These are phyloP conservation scores for Brachionus calyciflorus DNA, from an alignment of 1,140 invertebrate genomes.

Conservation along the genomic window DNA sequence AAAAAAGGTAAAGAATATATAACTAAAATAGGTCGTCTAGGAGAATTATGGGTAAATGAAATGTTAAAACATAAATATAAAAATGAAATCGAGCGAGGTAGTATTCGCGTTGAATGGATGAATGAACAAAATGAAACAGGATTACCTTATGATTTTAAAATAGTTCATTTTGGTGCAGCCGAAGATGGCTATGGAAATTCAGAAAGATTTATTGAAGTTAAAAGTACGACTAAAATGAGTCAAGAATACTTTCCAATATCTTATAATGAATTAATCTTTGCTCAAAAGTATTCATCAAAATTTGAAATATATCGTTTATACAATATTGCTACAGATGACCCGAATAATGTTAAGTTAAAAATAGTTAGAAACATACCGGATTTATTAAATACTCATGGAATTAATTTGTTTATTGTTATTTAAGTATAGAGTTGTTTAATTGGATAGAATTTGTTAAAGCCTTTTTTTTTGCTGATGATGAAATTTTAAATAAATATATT, in stretches of 20 bases:
- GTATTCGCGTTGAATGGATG: conserved; percentile 10
- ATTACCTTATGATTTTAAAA: conserved; percentile 25
- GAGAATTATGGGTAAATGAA: conserved; percentile 26
- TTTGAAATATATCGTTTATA: conserved; percentile 30
- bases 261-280: not conserved
- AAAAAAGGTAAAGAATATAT: conserved; percentile 1
- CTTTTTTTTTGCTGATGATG: not conserved
- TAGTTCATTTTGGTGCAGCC: not conserved
- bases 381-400: conserved; percentile 37
- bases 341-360: conserved; percentile 24
- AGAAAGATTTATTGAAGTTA: conserved; percentile 34
- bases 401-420: conserved; percentile 41
- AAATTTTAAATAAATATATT: no score
- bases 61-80: conserved; percentile 18
- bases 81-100: not conserved
- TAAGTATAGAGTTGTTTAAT: not conserved
- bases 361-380: not conserved
- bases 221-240: conserved; percentile 23
- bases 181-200: conserved; percentile 10
- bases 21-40: not conserved
- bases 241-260: conserved; percentile 25
- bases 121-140: conserved; percentile 24
- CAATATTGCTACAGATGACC: not conserved
- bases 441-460: not conserved
- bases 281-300: not conserved